These are phyloP conservation scores for Apistogramma diplotaenia DNA, from an alignment of 2,113 vertebrate species.

Conservation along the genomic window DNA sequence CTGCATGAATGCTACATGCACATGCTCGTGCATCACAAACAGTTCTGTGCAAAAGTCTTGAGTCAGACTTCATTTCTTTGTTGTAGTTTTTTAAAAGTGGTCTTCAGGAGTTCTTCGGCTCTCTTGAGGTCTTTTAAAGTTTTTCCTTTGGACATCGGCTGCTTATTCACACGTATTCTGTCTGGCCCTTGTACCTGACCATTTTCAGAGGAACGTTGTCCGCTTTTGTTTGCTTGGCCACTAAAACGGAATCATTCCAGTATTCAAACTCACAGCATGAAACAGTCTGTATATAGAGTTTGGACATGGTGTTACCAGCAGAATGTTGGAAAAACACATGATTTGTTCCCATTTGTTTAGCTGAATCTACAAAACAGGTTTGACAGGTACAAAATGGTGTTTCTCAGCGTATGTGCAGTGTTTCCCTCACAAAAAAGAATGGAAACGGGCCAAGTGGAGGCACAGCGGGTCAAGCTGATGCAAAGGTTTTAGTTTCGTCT, in stretches of 20 bases:
- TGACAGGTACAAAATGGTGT: neutral
- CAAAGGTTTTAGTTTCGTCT: too few relatives aligned
- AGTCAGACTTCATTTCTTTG: neutral
- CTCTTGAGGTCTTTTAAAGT: neutral
- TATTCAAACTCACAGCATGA: too few relatives aligned
- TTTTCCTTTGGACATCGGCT: neutral
- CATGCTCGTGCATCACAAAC: neutral
- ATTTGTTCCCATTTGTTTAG: neutral
- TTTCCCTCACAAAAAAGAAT: too few relatives aligned
- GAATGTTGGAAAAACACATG: neutral
- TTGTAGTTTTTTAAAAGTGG: neutral
- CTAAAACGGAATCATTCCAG: too few relatives aligned
- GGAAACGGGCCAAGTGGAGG: neutral
- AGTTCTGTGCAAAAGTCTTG: neutral
- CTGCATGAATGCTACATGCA: neutral
- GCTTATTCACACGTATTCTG: neutral
- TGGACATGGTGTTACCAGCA: too few relatives aligned
- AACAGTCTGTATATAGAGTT: too few relatives aligned
- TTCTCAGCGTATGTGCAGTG: accelerated
- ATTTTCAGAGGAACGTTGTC: neutral
- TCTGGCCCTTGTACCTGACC: neutral
- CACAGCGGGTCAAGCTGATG: too few relatives aligned
- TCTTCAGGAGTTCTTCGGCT: neutral
- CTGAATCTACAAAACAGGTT: neutral
- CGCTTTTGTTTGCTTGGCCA: too few relatives aligned